Base-by-base conservation (phyloP, 35 echinoderm and acorn worm species). In the Stichopus chloronotus region DNA sequence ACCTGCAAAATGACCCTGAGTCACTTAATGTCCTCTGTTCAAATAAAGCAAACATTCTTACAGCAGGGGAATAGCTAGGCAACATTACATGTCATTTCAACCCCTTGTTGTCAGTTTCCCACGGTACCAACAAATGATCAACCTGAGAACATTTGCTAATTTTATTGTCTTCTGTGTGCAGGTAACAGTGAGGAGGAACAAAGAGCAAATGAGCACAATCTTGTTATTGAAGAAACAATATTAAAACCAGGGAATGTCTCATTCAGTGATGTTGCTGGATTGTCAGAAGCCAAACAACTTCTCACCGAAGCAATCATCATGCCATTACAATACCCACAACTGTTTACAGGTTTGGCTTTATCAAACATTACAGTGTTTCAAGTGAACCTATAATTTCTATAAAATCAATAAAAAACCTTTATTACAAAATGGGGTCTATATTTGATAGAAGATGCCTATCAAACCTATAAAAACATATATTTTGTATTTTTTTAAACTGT, bases 201-300 rank as follows among this genome's bases (percentile, higher is more conserved):
- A n/a, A 52, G 61, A 43, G 87, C 57, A 0, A 53, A 89, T 10
- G 87, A 23, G 25, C 89, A 92, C 5, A 93, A 72, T 71, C 58
- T 92, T 52, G 91, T 92, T 20, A 94, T 98, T 54, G 94, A 98
- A 88, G 96, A 98, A n/a, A 98, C 96, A 11, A 95, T 98, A n/a
- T 56, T 98, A n/a, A 86, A 84, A 59, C 92, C 93, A 63, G 94
- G 94, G 7, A 84, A 86, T 43, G 90, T 98, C 78, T 91, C 86
- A 11, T 98, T 98, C 81, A 56, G 78, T 81, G 96, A 98, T 92
- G 94, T 98, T 17, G 96, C 96, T 69, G 96, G 96, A 19, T 68
- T 98, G 22, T 7, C 68, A 8, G 89, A 98, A 85, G 96, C 96
- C 60, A 98, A 98, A 76, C 94, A 98, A 83, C 93, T 94, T 43